Percentiles rank a stretch among this genome's conserved stretches.
Evolutionary conservation across 1,140 invertebrate species (phyloP).

Genomic region (Uloborus diversus): DNA sequence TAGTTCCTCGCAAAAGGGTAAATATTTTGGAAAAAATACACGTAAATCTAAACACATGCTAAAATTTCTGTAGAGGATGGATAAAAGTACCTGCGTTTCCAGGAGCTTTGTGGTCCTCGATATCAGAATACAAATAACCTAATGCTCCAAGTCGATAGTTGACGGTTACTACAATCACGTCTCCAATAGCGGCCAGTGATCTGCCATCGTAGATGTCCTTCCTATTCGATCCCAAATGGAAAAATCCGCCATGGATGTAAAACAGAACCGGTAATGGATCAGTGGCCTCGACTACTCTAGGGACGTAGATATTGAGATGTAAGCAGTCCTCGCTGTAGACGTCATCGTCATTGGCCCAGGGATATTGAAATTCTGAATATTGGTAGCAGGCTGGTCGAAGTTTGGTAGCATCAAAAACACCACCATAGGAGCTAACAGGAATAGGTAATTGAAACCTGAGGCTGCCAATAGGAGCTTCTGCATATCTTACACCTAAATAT

Average conservation of each 20-base stretch:
- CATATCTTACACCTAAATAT: slow-evolving; percentile 78
- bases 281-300: too few relatives aligned
- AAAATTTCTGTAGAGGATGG: too few relatives aligned
- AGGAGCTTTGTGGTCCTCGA: slow-evolving; percentile 59
- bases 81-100: slow-evolving; percentile 71
- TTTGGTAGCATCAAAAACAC: background rate
- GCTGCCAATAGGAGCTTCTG: slow-evolving; percentile 72
- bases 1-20: too few relatives aligned
- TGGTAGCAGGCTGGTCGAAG: slow-evolving; percentile 63
- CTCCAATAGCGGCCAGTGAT: slow-evolving; percentile 80
- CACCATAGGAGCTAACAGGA: background rate
- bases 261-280: slow-evolving; percentile 31
- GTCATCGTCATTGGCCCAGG: slow-evolving; percentile 69
- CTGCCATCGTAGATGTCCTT: slow-evolving; percentile 71
- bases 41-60: too few relatives aligned
- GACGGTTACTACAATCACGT: slow-evolving; percentile 69
- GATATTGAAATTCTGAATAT: slow-evolving; percentile 81
- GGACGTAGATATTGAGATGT: slow-evolving; percentile 65
- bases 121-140: slow-evolving; percentile 59
- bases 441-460: slow-evolving; percentile 70
- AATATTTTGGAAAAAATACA: too few relatives aligned
- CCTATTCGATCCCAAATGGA: slow-evolving; percentile 22
- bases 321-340: slow-evolving; percentile 64
- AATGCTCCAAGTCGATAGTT: slow-evolving; percentile 69
- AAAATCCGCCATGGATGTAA: slow-evolving; percentile 55